A percentile compares a stretch with the other conserved stretches of the same genome.
These are phyloP conservation scores for Macaca nemestrina DNA, from an alignment of 2,113 vertebrate species.

Conservation along the genomic window DNA sequence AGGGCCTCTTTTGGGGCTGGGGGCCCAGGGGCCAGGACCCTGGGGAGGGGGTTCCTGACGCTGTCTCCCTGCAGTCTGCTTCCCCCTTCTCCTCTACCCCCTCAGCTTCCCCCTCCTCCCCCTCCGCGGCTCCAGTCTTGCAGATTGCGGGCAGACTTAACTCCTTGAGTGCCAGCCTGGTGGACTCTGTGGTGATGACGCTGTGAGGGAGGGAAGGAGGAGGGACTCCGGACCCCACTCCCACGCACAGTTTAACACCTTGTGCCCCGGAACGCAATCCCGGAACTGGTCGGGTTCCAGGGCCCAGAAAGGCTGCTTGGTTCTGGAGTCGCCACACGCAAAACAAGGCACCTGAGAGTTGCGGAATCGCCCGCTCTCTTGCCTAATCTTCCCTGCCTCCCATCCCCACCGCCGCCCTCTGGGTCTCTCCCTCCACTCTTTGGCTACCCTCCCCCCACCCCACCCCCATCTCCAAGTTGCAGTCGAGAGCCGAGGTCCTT, in stretches of 20 bases:
- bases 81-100: conserved; percentile 15
- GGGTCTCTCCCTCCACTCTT: neutral
- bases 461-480: neutral
- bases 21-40: conserved; percentile 63
- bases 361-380: neutral
- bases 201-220: neutral
- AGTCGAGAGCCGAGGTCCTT: neutral
- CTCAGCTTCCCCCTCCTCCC: neutral
- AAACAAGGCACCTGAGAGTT: neutral
- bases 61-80: conserved; percentile 67
- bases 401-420: neutral
- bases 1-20: conserved; percentile 62
- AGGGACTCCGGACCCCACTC: conserved; percentile 37
- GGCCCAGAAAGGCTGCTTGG: neutral
- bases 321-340: neutral
- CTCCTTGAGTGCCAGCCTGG: conserved; percentile 6
- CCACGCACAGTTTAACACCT: conserved; percentile 58
- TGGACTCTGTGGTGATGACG: neutral
- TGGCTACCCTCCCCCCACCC: neutral
- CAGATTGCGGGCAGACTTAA: conserved; percentile 76
- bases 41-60: conserved; percentile 65
- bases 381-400: neutral
- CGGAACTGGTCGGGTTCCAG: neutral
- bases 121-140: conserved; percentile 48
- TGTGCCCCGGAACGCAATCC: neutral